These are phyloP conservation scores for Elachura formosa DNA, from an alignment of 2,113 vertebrate genomes.

Conservation along the genomic window DNA sequence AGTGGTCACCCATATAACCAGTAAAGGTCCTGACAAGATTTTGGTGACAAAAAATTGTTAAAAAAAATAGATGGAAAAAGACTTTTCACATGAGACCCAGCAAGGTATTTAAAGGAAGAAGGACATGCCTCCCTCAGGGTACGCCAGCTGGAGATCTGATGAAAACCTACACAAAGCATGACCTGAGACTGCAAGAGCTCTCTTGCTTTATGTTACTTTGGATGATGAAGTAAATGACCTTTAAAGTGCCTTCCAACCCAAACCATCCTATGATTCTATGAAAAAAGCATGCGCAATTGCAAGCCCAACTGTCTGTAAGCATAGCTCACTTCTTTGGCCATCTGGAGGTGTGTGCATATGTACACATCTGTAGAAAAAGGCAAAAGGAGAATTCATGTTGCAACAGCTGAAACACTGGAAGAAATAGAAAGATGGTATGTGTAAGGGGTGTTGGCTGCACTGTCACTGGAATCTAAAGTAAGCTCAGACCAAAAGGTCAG, in stretches of 20 bases:
- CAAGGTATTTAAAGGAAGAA: not conserved
- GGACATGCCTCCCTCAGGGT: not conserved
- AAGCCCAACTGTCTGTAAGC: not conserved
- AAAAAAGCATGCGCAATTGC: not conserved
- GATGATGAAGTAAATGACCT: not conserved
- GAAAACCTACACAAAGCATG: not conserved
- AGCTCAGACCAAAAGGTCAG: not conserved
- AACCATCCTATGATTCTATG: not conserved
- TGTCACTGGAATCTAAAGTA: not conserved
- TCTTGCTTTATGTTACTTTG: not conserved
- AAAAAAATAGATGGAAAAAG: not conserved
- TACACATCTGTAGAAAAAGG: not conserved
- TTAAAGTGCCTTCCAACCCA: not conserved
- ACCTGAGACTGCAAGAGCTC: not conserved
- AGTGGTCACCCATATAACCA: not conserved
- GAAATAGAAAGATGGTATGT: not conserved
- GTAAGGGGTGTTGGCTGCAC: not conserved
- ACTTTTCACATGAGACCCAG: not conserved
- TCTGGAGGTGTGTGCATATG: fast-evolving
- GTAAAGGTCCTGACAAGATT: not conserved
- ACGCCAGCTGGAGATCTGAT: not conserved
- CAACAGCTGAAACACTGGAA: not conserved
- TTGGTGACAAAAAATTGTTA: not conserved
- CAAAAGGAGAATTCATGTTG: not conserved
- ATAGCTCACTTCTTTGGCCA: not conserved